Evolutionary conservation across 2,113 vertebrate genomes (phyloP).

Genomic region (Theristicus caerulescens): DNA sequence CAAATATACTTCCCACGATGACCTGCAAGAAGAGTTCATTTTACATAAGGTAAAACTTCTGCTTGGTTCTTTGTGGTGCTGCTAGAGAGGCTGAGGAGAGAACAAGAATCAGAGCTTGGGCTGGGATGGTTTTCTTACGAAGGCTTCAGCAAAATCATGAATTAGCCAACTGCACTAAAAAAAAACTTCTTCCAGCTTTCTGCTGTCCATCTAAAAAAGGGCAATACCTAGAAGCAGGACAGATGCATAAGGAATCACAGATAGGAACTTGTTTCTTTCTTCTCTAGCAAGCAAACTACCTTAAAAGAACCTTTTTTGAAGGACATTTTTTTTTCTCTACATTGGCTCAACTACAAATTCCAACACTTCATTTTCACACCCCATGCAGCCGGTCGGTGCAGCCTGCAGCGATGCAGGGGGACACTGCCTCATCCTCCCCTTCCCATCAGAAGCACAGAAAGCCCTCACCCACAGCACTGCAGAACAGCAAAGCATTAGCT

Average conservation of each 20-base stretch:
- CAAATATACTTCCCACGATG: slow-evolving; percentile 95
- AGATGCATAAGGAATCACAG: accelerated
- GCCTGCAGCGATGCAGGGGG: background rate
- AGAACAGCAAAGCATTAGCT: background rate
- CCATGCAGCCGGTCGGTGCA: accelerated
- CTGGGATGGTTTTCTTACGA: background rate
- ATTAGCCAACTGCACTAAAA: background rate
- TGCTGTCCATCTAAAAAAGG: background rate
- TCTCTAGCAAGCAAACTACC: background rate
- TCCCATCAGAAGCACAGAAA: background rate
- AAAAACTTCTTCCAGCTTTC: background rate
- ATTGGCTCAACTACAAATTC: background rate
- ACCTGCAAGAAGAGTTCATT: slow-evolving; percentile 74
- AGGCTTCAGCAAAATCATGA: background rate
- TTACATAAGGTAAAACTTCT: background rate
- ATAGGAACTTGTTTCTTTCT: background rate
- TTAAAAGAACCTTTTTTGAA: background rate
- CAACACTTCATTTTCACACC: background rate
- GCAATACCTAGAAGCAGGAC: background rate
- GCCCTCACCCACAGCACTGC: background rate
- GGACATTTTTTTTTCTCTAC: background rate
- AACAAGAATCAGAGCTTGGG: background rate
- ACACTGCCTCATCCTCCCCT: background rate
- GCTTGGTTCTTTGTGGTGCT: background rate
- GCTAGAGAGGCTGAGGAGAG: background rate